These are phyloP conservation scores for Leucopternis melanops DNA, from an alignment of 2,113 vertebrate species.

Conservation along the genomic window DNA sequence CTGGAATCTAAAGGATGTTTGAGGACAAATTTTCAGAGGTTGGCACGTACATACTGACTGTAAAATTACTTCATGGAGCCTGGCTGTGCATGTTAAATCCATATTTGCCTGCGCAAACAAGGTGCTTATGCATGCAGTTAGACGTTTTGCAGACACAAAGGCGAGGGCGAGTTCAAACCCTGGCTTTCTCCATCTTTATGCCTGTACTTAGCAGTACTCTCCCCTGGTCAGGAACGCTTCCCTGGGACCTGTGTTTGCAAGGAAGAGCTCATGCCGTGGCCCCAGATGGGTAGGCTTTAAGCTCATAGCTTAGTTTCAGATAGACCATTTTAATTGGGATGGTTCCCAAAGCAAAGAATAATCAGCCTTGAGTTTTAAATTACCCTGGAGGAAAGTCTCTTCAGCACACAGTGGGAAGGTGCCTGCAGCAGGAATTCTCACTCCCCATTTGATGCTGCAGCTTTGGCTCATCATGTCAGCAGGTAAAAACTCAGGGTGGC, in stretches of 20 bases:
- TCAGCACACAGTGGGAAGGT: background rate
- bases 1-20: conserved; percentile 43
- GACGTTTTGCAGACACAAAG: background rate
- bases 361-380: conserved; percentile 35
- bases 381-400: background rate
- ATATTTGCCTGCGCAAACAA: conserved; percentile 38
- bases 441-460: background rate
- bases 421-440: background rate
- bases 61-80: conserved; percentile 52
- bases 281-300: background rate
- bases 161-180: background rate
- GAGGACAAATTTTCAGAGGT: conserved; percentile 51
- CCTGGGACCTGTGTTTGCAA: background rate
- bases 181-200: background rate
- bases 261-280: background rate
- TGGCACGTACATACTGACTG: conserved; percentile 17
- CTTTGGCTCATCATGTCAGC: background rate
- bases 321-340: conserved; percentile 24
- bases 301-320: background rate
- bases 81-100: conserved; percentile 47
- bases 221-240: background rate
- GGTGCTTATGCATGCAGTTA: conserved; percentile 40
- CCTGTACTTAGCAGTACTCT: background rate
- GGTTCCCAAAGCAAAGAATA: conserved; percentile 37
- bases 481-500: background rate